Conservation (phyloP, 2,797 vertebrate species). For the Ceryle rudis region DNA sequence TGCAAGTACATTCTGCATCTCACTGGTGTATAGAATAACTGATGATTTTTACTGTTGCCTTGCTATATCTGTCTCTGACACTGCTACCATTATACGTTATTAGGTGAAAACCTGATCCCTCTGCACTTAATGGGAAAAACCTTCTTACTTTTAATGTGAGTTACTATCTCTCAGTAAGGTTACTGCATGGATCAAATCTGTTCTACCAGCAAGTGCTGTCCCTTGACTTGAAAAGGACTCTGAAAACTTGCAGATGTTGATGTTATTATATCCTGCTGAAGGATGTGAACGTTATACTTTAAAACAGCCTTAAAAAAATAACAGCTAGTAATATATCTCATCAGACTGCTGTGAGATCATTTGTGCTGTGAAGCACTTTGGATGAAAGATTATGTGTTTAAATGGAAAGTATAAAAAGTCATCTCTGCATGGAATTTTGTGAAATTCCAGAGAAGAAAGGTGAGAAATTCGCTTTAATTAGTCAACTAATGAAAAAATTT, state of each 20-base stretch:
- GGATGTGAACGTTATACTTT: not conserved
- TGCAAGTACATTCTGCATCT: not conserved
- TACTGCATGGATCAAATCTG: not conserved
- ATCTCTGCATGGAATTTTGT: not conserved
- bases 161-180: not conserved
- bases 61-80: not conserved
- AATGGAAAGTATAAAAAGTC: conserved; percentile 24
- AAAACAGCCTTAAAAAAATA: conserved; percentile 9
- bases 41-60: not conserved
- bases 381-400: conserved; percentile 12
- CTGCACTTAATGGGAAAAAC: not conserved
- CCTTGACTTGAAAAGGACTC: not conserved
- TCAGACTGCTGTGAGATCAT: not conserved
- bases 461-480: conserved; percentile 41
- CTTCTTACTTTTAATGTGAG: not conserved
- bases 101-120: conserved; percentile 1
- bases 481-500: conserved; percentile 29
- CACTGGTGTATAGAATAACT: not conserved
- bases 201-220: not conserved
- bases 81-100: not conserved
- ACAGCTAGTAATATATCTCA: not conserved
- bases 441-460: too few relatives aligned
- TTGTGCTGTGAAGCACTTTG: not conserved
- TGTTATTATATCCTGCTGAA: not conserved
- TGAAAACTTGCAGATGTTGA: not conserved